Conservation (phyloP, 2,888 invertebrate genomes). For the Mythimna impura region DNA sequence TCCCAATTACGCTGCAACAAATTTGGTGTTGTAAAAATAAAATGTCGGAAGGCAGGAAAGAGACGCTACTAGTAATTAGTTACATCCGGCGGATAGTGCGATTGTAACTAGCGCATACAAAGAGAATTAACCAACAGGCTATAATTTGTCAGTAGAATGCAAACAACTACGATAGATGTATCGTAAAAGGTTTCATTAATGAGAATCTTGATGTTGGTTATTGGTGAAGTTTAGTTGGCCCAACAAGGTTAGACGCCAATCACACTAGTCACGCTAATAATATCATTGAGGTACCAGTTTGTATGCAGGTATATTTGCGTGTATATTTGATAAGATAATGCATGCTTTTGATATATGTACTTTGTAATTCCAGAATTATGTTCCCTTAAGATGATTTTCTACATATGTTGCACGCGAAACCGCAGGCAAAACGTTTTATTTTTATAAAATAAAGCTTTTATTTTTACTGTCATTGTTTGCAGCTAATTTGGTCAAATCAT, state of each 20-base stretch:
- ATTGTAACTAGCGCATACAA: conserved; percentile 61
- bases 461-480: no score
- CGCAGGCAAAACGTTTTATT: no score
- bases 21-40: conserved; percentile 65
- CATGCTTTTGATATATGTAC: no score
- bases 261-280: no score
- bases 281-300: no score
- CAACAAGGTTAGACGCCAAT: neutral
- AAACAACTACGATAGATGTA: conserved; percentile 25
- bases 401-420: no score
- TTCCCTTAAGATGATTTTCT: no score
- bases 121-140: conserved; percentile 66
- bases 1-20: conserved; percentile 49
- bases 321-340: no score
- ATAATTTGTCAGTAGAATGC: conserved; percentile 57
- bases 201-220: neutral
- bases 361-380: no score
- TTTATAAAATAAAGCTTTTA: no score
- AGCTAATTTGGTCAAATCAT: no score
- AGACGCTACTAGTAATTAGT: conserved; percentile 63
- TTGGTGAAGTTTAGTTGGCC: neutral
- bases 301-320: no score
- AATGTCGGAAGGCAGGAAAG: conserved; percentile 65
- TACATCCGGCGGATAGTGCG: conserved; percentile 63
- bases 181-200: conserved; percentile 41